Base-by-base conservation (phyloP, 1,140 invertebrate genomes). In the Battus philenor region DNA sequence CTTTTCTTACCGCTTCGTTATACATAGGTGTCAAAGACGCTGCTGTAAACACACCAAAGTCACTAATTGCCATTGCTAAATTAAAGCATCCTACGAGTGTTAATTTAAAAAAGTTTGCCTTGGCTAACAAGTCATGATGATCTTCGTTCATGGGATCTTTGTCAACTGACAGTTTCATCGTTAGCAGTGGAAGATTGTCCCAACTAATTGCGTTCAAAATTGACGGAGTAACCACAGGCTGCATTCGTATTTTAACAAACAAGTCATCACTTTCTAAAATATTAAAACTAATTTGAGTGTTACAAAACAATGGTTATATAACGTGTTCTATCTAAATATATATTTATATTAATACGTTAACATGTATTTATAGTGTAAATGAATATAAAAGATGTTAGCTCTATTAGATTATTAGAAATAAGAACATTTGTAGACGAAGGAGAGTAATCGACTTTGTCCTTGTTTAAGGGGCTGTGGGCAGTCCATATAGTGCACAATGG, bases 141-240 rank as follows among this genome's bases (percentile, higher is more conserved):
- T 20, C 4, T 0, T 10, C 9, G 26, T 77, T 79, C 5, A 47
- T 34, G 16, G 44, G 24, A 27, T 80, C 58, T n/a, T 66, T 48
- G 4, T 47, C 41, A 0, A 60, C 50, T 7, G 44, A 49, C 12
- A 84, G 16, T 26, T 68, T 59, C 32, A 85, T 41, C 0, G 55
- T 63, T 1, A 85, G 41, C 4, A 76, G 41, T 8, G 78, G 80
- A 1, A 85, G 59, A 29, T 69, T 82, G 6, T 73, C 66, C 78
- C 81, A 85, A 44, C 81, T 85, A 36, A 77, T 73, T 2, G 47
- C 41, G 3, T 47, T 17, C 12, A 74, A 34, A 6, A 60, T 26
- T 4, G 67, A 47, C 1, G 53, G 58, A 7, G 39, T 17, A 0
- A 57, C 20, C 12, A 63, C 50, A 13, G 73, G 73, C 33, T 82